phyloP scores from a whole-genome alignment of 2,888 invertebrate genomes.

The Amphipoea lucens region DNA sequence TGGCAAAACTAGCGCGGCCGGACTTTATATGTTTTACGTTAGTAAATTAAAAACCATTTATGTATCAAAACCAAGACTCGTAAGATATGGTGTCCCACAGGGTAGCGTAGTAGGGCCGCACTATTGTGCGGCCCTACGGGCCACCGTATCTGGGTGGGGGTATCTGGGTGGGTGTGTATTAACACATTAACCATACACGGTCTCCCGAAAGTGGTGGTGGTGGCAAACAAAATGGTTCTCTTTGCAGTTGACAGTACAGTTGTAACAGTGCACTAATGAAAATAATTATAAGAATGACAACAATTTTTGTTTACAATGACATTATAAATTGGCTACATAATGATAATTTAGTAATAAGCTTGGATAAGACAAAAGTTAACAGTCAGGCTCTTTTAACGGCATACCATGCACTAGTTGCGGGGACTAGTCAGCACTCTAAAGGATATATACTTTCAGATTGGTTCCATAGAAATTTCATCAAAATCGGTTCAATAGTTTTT shows the following conservation, averaged over 20 bases:
- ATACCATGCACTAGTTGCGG: background rate
- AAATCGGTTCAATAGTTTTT: too few relatives aligned
- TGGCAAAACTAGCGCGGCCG: too few relatives aligned
- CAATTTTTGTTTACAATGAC: background rate
- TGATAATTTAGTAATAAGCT: background rate
- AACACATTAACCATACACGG: background rate
- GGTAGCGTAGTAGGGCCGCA: background rate
- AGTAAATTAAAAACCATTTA: background rate
- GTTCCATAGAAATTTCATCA: too few relatives aligned
- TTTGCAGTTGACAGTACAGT: too few relatives aligned
- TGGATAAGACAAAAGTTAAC: background rate
- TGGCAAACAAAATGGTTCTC: background rate
- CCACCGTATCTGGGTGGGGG: too few relatives aligned
- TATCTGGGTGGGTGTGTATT: too few relatives aligned
- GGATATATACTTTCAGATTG: too few relatives aligned
- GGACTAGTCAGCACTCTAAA: background rate
- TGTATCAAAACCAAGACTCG: background rate
- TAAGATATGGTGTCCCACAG: background rate
- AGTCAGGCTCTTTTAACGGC: too few relatives aligned
- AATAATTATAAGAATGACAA: background rate
- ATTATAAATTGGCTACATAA: background rate
- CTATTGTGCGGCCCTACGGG: background rate
- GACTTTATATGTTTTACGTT: background rate
- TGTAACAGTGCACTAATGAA: background rate
- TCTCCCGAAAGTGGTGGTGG: background rate